phyloP scores from a whole-genome alignment of 2,888 invertebrate genomes.

The Chymomyza fuscimana region DNA sequence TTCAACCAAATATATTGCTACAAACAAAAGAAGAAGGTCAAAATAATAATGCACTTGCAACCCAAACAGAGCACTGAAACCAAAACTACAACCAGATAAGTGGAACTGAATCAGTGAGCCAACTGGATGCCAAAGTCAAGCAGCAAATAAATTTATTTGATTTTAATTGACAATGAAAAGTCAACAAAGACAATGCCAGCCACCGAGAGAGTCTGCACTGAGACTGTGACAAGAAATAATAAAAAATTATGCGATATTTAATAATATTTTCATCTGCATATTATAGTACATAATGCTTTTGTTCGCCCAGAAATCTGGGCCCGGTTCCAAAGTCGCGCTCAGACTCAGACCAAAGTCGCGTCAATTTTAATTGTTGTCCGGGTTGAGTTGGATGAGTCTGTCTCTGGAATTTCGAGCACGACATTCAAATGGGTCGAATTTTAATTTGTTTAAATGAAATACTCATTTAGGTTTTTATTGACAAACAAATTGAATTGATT shows the following conservation, averaged over 20 bases:
- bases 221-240: slow-evolving; percentile 23
- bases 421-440: slow-evolving; percentile 77
- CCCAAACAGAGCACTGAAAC: slow-evolving; percentile 34
- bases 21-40: slow-evolving; percentile 53
- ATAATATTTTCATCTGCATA: slow-evolving; percentile 26
- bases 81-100: background rate
- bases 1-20: slow-evolving; percentile 43
- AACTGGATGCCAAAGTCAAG: slow-evolving; percentile 57
- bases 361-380: slow-evolving; percentile 68
- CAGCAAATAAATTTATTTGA: slow-evolving; percentile 75
- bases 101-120: slow-evolving; percentile 30
- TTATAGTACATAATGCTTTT: slow-evolving; percentile 11
- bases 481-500: slow-evolving; percentile 80
- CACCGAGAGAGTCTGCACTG: slow-evolving; percentile 34
- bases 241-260: slow-evolving; percentile 17
- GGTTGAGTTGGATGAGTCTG: slow-evolving; percentile 47
- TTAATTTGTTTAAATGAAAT: slow-evolving; percentile 80
- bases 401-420: slow-evolving; percentile 59
- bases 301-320: slow-evolving; percentile 50
- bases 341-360: slow-evolving; percentile 26
- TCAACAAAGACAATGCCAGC: slow-evolving; percentile 50
- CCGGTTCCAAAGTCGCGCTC: slow-evolving; percentile 17
- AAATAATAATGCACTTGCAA: slow-evolving; percentile 51
- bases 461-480: slow-evolving; percentile 79
- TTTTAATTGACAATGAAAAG: slow-evolving; percentile 77